A percentile compares a stretch with the other conserved stretches of the same genome.
Evolutionary conservation across 1,140 invertebrate genomes (phyloP).

Genomic region (Trachymyrmex cornetzi): DNA sequence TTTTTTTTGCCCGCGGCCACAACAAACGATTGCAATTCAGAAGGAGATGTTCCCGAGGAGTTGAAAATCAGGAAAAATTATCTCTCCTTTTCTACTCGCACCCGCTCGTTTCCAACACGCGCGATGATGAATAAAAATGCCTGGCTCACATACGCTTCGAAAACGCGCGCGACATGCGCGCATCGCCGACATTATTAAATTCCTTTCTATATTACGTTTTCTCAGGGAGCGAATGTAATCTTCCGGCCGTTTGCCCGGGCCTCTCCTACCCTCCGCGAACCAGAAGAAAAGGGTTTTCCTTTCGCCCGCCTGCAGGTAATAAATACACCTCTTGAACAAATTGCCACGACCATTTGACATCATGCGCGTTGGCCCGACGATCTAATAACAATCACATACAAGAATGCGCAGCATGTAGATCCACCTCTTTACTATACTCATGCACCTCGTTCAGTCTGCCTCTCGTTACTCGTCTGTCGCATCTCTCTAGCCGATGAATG

Average conservation of each 20-base stretch:
- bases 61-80: slow-evolving; percentile 21
- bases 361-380: slow-evolving; percentile 51
- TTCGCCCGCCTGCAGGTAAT: slow-evolving; percentile 37
- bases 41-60: background rate
- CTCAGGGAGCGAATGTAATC: slow-evolving; percentile 58
- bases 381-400: slow-evolving; percentile 68
- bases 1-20: background rate
- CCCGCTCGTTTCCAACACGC: slow-evolving; percentile 5
- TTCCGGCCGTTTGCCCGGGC: background rate
- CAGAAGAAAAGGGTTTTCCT: slow-evolving; percentile 38
- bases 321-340: slow-evolving; percentile 67
- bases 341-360: slow-evolving; percentile 66
- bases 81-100: slow-evolving; percentile 32
- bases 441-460: background rate
- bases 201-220: slow-evolving; percentile 66
- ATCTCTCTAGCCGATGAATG: slow-evolving; percentile 52
- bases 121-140: slow-evolving; percentile 59
- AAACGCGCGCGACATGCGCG: slow-evolving; percentile 12
- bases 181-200: slow-evolving; percentile 69
- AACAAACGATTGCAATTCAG: slow-evolving; percentile 13
- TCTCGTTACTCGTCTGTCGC: background rate
- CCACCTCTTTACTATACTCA: background rate
- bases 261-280: background rate
- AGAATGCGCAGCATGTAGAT: slow-evolving; percentile 63
- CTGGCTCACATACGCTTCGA: slow-evolving; percentile 24